phyloP scores from a whole-genome alignment of 2,113 vertebrate genomes.

The Phylloscopus whistleri region DNA sequence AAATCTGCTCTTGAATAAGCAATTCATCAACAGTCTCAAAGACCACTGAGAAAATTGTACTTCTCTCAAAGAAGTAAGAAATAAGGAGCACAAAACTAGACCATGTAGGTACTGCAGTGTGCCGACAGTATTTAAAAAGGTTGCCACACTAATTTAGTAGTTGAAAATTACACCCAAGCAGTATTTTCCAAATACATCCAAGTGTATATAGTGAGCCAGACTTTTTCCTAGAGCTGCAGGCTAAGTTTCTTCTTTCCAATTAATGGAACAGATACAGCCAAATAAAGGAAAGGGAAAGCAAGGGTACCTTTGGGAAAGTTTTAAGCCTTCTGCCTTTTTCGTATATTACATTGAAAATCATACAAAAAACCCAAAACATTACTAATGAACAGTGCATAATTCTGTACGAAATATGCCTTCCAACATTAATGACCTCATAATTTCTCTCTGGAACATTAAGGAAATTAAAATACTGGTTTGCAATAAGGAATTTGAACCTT shows the following conservation, averaged over 20 bases:
- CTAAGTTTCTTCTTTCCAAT: not conserved
- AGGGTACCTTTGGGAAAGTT: not conserved
- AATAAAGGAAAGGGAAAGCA: not conserved
- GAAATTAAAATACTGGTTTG: not conserved
- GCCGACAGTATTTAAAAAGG: not conserved
- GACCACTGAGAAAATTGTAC: not conserved
- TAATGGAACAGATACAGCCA: not conserved
- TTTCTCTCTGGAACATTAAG: not conserved
- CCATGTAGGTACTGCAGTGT: not conserved
- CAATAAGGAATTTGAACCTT: not conserved
- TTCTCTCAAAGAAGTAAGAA: not conserved
- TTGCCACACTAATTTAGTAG: not conserved
- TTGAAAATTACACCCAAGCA: not conserved
- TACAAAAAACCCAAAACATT: rapidly evolving
- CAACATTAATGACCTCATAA: not conserved
- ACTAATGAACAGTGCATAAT: not conserved
- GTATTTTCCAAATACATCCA: not conserved
- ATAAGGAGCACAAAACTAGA: not conserved
- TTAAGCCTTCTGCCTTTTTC: not conserved
- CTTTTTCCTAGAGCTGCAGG: not conserved
- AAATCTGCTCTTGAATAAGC: not conserved
- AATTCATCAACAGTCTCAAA: not conserved
- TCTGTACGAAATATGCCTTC: not conserved
- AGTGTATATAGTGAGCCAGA: not conserved
- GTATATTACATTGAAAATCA: rapidly evolving